Conservation (phyloP, 2,888 invertebrate genomes). For the Ferrisia virgata region DNA sequence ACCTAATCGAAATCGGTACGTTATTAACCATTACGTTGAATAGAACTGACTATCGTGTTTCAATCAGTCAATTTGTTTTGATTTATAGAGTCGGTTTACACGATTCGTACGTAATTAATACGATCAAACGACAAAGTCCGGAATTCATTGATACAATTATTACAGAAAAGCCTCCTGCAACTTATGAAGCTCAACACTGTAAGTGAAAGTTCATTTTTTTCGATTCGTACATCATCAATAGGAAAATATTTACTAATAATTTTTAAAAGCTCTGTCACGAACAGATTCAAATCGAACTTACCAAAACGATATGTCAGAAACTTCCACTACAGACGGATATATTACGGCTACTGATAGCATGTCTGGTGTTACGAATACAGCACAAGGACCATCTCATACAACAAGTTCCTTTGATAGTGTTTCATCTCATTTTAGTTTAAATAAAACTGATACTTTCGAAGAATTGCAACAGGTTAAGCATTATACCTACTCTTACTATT, state of each 20-base stretch:
- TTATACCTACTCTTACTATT: background rate
- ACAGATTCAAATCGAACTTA: slow-evolving; percentile 71
- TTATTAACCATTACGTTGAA: background rate
- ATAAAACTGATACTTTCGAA: slow-evolving; percentile 64
- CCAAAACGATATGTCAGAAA: slow-evolving; percentile 74
- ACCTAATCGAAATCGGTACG: slow-evolving; percentile 23
- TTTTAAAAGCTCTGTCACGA: slow-evolving; percentile 59
- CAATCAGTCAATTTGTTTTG: background rate
- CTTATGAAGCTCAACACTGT: slow-evolving; percentile 34
- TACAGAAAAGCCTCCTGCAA: background rate
- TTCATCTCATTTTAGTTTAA: slow-evolving; percentile 73
- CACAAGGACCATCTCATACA: slow-evolving; percentile 48
- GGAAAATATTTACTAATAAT: background rate
- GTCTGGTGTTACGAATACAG: slow-evolving; percentile 50
- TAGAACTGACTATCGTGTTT: background rate
- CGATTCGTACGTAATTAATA: slow-evolving; percentile 2
- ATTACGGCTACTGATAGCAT: slow-evolving; percentile 67
- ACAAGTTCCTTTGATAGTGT: slow-evolving; percentile 84
- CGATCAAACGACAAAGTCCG: slow-evolving; percentile 16
- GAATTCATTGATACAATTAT: slow-evolving; percentile 14
- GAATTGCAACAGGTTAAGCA: slow-evolving; percentile 49
- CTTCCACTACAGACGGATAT: slow-evolving; percentile 81
- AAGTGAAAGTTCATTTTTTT: background rate
- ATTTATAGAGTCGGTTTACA: background rate
- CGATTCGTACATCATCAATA: background rate